Percentiles rank a stretch among this genome's conserved stretches.
Evolutionary conservation across 1,140 invertebrate genomes (phyloP).

Genomic region (Drosophila hydei): DNA sequence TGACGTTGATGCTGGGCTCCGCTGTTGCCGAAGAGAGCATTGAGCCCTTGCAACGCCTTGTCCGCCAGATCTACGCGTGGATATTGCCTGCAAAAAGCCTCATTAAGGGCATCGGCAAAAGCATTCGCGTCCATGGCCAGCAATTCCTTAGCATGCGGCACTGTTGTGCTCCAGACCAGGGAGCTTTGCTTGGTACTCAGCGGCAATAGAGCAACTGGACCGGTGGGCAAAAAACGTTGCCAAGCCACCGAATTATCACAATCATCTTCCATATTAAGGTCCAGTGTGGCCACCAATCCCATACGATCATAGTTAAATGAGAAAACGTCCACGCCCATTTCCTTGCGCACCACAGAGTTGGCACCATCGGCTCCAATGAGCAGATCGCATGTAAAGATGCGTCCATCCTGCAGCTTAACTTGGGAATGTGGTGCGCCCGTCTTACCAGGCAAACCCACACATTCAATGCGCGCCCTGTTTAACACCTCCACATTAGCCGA

Average conservation of each 20-base stretch:
- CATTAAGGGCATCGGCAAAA: constrained; percentile 96
- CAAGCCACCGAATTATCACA: constrained; percentile 93
- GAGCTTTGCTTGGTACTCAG: constrained; percentile 91
- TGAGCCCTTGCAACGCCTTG: constrained; percentile 85
- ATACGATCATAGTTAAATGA: constrained; percentile 94
- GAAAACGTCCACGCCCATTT: constrained; percentile 91
- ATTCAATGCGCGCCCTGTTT: constrained; percentile 85
- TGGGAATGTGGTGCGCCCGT: constrained; percentile 48
- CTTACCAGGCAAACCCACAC: constrained; percentile 85
- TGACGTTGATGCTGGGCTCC: constrained; percentile 85
- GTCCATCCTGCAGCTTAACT: constrained; percentile 86
- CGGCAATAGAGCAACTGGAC: constrained; percentile 96
- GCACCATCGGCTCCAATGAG: constrained; percentile 97
- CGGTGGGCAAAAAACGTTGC: constrained; percentile 96
- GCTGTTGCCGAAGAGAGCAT: constrained; percentile 65
- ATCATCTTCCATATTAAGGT: constrained; percentile 86
- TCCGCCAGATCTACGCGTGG: constrained; percentile 85
- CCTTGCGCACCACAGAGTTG: constrained; percentile 92
- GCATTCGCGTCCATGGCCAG: constrained; percentile 88
- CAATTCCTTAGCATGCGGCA: constrained; percentile 89
- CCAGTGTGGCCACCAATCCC: constrained; percentile 95
- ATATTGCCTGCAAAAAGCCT: constrained; percentile 91
- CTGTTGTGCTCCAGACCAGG: constrained; percentile 95
- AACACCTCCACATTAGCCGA: constrained; percentile 84
- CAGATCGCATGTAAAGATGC: constrained; percentile 86